These are phyloP conservation scores for Heliconius melpomene DNA, from an alignment of 1,140 invertebrate species.

Conservation along the genomic window DNA sequence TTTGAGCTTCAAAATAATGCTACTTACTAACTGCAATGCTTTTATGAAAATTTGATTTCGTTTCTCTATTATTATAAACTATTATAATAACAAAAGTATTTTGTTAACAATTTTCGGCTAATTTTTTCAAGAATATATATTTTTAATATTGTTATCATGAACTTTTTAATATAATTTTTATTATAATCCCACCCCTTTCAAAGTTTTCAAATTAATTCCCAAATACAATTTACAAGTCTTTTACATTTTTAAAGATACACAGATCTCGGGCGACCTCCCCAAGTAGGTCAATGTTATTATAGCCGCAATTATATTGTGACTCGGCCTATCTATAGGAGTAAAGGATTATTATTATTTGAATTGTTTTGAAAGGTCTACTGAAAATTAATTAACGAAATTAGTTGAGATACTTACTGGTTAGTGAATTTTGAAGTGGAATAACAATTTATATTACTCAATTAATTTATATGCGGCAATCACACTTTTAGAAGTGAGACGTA, in stretches of 20 bases:
- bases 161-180: neutral
- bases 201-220: neutral
- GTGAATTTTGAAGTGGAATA: conserved; percentile 20
- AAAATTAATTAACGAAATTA: conserved; percentile 28
- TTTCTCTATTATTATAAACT: neutral
- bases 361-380: conserved; percentile 25
- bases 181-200: neutral
- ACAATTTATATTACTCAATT: conserved; percentile 11
- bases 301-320: conserved; percentile 17
- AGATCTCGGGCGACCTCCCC: neutral
- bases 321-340: conserved; percentile 13
- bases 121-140: neutral
- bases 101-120: too few species aligned
- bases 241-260: conserved; percentile 8
- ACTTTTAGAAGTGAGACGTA: neutral
- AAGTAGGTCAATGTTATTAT: conserved; percentile 21
- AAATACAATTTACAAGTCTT: conserved; percentile 2
- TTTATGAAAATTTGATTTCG: neutral
- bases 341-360: conserved; percentile 30
- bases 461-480: neutral
- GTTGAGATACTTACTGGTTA: conserved; percentile 13
- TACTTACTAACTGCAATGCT: neutral
- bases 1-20: neutral
- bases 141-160: neutral
- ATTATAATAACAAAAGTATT: neutral